Evolutionary conservation across 2,113 vertebrate species (phyloP).

Genomic region (Sebastes fasciatus): DNA sequence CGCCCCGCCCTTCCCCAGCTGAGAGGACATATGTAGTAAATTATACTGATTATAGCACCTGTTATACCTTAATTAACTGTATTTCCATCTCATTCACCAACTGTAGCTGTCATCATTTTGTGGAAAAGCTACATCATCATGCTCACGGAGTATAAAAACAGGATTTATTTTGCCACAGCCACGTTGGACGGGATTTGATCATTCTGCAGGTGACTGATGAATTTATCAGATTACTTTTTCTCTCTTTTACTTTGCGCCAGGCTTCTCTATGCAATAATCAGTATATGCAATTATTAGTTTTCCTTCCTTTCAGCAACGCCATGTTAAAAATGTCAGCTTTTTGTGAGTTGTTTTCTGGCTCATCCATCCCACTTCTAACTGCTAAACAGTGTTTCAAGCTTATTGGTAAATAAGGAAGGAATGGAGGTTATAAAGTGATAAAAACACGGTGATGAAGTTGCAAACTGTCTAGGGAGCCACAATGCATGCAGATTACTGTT

Average conservation of each 20-base stretch:
- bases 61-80: constrained; percentile 68
- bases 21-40: constrained; percentile 50
- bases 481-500: neutral
- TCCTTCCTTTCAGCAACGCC: constrained; percentile 22
- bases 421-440: neutral
- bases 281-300: constrained; percentile 80
- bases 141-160: neutral
- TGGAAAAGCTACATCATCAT: constrained; percentile 8
- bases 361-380: neutral
- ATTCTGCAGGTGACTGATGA: constrained; percentile 9
- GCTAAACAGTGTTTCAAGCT: neutral
- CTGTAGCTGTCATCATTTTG: constrained; percentile 40
- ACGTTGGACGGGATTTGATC: constrained; percentile 17
- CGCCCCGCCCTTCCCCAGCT: constrained; percentile 2
- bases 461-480: neutral
- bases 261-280: constrained; percentile 86
- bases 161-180: neutral
- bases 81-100: constrained; percentile 44
- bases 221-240: neutral
- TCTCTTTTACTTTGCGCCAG: constrained; percentile 67
- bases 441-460: neutral
- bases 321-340: neutral
- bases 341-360: neutral
- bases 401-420: neutral
- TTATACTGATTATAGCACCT: constrained; percentile 63